Percentiles rank a stretch among this genome's conserved stretches.
Conservation (phyloP, 2,113 vertebrate genomes). For the Pituophis catenifer region DNA sequence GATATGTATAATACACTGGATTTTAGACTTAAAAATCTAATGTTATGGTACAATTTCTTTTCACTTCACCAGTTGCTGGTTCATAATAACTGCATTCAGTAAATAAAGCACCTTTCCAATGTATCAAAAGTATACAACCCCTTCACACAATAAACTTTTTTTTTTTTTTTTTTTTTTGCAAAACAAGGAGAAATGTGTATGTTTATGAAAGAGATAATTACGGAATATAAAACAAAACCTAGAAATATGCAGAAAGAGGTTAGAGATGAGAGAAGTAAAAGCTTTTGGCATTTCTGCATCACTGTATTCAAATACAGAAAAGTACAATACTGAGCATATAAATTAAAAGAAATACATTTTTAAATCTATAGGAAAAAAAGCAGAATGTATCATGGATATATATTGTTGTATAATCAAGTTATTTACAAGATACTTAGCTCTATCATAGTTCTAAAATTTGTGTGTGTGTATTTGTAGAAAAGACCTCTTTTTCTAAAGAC, state of each 20-base stretch:
- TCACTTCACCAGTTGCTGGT: background rate
- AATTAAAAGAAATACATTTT: background rate
- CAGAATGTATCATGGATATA: background rate
- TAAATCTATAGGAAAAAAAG: background rate
- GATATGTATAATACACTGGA: background rate
- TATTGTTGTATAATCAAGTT: background rate
- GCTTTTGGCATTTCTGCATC: background rate
- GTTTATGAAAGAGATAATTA: background rate
- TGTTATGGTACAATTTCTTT: background rate
- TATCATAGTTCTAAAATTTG: background rate
- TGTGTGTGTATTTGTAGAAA: background rate
- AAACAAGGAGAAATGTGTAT: background rate
- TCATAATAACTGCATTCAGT: background rate
- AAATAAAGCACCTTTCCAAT: background rate
- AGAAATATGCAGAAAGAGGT: background rate
- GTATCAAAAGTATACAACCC: background rate
- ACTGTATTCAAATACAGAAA: background rate
- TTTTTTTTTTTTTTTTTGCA: background rate
- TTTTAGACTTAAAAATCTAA: background rate
- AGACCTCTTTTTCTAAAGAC: background rate
- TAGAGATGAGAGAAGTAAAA: conserved; percentile 1
- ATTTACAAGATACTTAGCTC: background rate
- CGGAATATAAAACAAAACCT: background rate
- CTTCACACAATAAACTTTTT: background rate
- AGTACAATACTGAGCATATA: background rate